Conservation (phyloP, 2,888 invertebrate species). For the Steinernema carpocapsae region DNA sequence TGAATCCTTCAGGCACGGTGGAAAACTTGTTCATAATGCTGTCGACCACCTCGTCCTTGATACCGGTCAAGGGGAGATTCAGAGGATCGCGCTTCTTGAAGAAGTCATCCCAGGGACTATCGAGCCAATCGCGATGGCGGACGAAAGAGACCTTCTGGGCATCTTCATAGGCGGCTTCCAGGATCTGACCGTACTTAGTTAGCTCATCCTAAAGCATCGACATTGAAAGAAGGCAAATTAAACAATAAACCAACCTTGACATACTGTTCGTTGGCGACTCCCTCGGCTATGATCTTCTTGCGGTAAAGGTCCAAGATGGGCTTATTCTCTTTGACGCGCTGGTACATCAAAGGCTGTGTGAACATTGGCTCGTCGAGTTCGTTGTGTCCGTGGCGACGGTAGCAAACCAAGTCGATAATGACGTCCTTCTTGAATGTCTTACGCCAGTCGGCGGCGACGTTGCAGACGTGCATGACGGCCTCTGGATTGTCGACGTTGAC, state of each 20-base stretch:
- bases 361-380: constrained; percentile 98
- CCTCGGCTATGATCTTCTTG: constrained; percentile 80
- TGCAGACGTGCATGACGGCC: constrained; percentile 87
- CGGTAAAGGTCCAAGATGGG: constrained; percentile 84
- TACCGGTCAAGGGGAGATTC: constrained; percentile 79
- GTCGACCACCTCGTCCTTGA: constrained; percentile 83
- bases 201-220: constrained; percentile 77
- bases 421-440: constrained; percentile 83
- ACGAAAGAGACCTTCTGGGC: constrained; percentile 87
- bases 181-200: constrained; percentile 89
- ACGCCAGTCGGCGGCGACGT: constrained; percentile 89
- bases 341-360: constrained; percentile 95
- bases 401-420: constrained; percentile 76
- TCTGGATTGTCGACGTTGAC: constrained; percentile 92
- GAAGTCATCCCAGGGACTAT: constrained; percentile 86
- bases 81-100: constrained; percentile 70
- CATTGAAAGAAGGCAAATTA: not conserved
- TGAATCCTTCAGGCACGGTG: constrained; percentile 84
- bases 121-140: constrained; percentile 92
- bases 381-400: constrained; percentile 92
- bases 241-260: constrained; percentile 68
- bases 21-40: constrained; percentile 87
- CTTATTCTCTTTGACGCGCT: constrained; percentile 82
- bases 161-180: constrained; percentile 81
- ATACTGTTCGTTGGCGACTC: constrained; percentile 77